Base-by-base conservation (phyloP, 2,113 vertebrate species). In the Nothoprocta perdicaria region DNA sequence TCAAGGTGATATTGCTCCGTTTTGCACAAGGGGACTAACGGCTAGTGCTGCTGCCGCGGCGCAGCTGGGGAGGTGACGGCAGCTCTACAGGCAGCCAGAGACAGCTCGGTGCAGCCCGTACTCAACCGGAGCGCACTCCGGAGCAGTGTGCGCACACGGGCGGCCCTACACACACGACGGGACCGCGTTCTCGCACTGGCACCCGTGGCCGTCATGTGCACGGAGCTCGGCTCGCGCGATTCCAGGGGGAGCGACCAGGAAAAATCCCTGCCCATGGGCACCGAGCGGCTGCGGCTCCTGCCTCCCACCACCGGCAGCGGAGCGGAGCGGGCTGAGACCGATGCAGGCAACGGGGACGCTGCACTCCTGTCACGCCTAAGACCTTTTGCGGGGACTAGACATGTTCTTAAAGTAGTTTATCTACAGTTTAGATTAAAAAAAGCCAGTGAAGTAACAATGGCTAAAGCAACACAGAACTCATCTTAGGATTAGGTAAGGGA, bases 221-320 rank as follows among this genome's bases (percentile, higher is more conserved):
- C 11, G 10, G 41, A 12, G 41, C 41, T 14, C 41, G 14, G 9
- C 41, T 43, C 41, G 41, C 41, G 41, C 14, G 9, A 43, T 43
- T 43, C 41, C 41, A 43, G 8, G 14, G 41, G 41, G 41, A 43
- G 48, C 48, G 10, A 23, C 9, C 48, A 33, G 40, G 12, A 2
- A 58, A 27, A 0, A 21, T 22, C n/a, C 71, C n/a, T 2, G 4
- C n/a, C 58, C 40, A 0, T 0, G 1, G 5, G 24, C 43, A 7
- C 2, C 35, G 58, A 5, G 1, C 14, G 17, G 61, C 84, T 26
- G 87, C 60, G 80, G 24, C 18, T 10, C 27, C 33, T 35, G 14
- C 17, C 27, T 12, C 79, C 17, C 27, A 11, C 11, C 29, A 52
- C 38, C 23, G 52, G 55, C 4, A 1, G 45, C 5, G 0, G 0